These are phyloP conservation scores for Craterocephalus amniculus DNA, from an alignment of 2,797 vertebrate genomes.

Conservation along the genomic window DNA sequence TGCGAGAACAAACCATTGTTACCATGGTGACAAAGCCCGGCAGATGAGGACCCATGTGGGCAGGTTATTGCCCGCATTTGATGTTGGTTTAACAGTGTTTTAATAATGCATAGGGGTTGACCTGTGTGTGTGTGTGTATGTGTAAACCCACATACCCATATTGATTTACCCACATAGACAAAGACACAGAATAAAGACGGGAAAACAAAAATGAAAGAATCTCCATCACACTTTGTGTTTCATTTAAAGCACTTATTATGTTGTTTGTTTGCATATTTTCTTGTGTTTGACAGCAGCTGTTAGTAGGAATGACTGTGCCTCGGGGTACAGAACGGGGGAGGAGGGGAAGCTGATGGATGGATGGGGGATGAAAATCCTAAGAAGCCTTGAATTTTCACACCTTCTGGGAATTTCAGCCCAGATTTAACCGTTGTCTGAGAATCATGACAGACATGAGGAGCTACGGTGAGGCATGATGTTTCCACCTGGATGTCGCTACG, in stretches of 20 bases:
- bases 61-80: conserved; percentile 45
- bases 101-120: conserved; percentile 71
- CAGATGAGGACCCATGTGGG: conserved; percentile 59
- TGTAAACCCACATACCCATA: conserved; percentile 2
- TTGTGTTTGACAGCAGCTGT: neutral
- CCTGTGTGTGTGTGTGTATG: conserved; percentile 15
- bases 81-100: conserved; percentile 62
- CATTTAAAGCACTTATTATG: neutral
- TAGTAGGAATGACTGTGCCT: neutral
- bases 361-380: neutral
- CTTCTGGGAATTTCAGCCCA: neutral
- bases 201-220: neutral
- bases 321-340: neutral
- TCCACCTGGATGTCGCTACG: too few species aligned
- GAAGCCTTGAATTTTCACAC: neutral
- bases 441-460: neutral
- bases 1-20: conserved; percentile 34
- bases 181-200: conserved; percentile 25
- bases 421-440: neutral
- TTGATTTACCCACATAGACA: conserved; percentile 36
- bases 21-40: conserved; percentile 65
- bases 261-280: neutral
- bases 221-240: neutral
- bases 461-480: too few species aligned
- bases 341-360: neutral